phyloP scores from a whole-genome alignment of 2,797 vertebrate genomes.

The Tinamus major region DNA sequence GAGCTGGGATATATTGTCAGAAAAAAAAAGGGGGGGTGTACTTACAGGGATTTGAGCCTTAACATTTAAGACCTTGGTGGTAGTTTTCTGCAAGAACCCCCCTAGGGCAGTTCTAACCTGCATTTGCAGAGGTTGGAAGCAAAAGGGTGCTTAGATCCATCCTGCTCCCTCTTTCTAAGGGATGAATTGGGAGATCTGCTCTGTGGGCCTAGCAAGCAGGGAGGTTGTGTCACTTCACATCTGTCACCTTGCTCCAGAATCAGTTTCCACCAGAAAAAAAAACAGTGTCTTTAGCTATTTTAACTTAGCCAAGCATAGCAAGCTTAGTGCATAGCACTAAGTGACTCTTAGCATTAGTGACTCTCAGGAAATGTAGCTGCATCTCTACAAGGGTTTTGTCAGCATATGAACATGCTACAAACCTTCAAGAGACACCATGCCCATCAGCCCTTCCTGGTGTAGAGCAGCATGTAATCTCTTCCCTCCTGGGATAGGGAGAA shows the following conservation, averaged over 20 bases:
- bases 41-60: not conserved
- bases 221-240: not conserved
- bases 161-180: not conserved
- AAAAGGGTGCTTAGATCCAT: not conserved
- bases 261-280: too few relatives aligned
- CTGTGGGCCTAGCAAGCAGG: not conserved
- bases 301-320: not conserved
- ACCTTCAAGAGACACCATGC: not conserved
- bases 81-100: not conserved
- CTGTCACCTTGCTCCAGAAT: not conserved
- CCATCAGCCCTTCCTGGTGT: not conserved
- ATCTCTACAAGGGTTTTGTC: not conserved
- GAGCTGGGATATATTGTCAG: not conserved
- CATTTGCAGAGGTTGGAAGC: too few relatives aligned
- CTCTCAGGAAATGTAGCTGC: not conserved
- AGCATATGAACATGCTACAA: not conserved
- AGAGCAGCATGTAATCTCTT: not conserved
- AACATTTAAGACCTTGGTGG: not conserved
- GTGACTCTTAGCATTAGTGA: too few relatives aligned
- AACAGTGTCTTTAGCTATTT: not conserved
- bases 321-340: too few relatives aligned
- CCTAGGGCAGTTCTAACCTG: accelerated
- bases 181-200: not conserved
- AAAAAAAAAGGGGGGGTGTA: not conserved
- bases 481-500: not conserved